A percentile compares a stretch with the other conserved stretches of the same genome.
Evolutionary conservation across 1,140 invertebrate species (phyloP).

Genomic region (Drosophila sp.): DNA sequence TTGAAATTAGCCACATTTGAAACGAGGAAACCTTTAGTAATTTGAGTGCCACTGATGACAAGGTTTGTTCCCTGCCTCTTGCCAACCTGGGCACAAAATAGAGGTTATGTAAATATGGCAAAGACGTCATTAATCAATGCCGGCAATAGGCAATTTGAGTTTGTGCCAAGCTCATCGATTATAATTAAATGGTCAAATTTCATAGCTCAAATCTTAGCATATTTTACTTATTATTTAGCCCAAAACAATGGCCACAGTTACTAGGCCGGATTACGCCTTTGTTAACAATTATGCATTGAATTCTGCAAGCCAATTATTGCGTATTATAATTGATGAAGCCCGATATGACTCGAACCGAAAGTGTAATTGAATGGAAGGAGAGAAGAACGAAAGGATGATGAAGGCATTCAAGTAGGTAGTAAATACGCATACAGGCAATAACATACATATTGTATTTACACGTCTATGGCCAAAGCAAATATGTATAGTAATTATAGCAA

Average conservation of each 20-base stretch:
- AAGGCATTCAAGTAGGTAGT: slow-evolving; percentile 1
- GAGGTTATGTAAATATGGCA: background rate
- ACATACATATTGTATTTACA: too few relatives aligned
- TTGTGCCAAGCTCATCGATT: slow-evolving; percentile 8
- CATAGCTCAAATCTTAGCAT: slow-evolving; percentile 1
- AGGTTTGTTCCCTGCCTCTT: background rate
- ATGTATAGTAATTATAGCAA: too few relatives aligned
- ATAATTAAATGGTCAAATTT: slow-evolving; percentile 11
- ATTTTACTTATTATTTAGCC: slow-evolving; percentile 12
- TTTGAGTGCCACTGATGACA: background rate
- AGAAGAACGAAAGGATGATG: background rate
- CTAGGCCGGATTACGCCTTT: background rate
- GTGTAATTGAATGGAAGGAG: too few relatives aligned
- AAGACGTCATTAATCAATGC: slow-evolving; percentile 15
- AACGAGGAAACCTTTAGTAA: background rate
- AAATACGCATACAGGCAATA: too few relatives aligned
- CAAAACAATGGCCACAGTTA: too few relatives aligned
- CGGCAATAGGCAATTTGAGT: background rate
- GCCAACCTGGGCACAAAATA: background rate
- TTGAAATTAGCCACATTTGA: background rate
- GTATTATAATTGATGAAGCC: slow-evolving; percentile 21
- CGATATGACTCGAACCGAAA: background rate
- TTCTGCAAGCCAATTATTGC: slow-evolving; percentile 1
- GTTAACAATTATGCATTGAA: slow-evolving; percentile 7
- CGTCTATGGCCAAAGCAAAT: too few relatives aligned